Conservation (phyloP, 2,888 invertebrate genomes). For the Eupithecia insigniata region DNA sequence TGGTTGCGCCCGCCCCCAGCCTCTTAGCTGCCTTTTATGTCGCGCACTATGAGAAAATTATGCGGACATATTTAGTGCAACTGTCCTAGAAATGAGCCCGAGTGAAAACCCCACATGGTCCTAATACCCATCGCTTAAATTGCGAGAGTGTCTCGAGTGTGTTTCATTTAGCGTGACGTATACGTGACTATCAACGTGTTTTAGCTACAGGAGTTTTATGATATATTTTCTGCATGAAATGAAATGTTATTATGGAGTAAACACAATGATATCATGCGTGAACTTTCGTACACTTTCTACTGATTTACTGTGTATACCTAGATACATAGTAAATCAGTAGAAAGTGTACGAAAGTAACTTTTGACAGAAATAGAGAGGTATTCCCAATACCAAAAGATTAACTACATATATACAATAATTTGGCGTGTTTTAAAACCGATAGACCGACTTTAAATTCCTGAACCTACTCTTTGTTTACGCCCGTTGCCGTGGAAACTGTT, state of each 20-base stretch:
- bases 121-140: slow-evolving; percentile 19
- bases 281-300: background rate
- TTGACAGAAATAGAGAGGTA: background rate
- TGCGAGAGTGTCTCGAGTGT: background rate
- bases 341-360: background rate
- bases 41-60: slow-evolving; percentile 58
- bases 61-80: slow-evolving; percentile 54
- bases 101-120: slow-evolving; percentile 18
- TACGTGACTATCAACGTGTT: slow-evolving; percentile 10
- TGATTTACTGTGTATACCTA: too few species aligned
- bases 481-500: too few species aligned
- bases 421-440: too few species aligned
- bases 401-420: too few species aligned
- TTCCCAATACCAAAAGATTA: background rate
- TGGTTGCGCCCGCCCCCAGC: slow-evolving; percentile 55
- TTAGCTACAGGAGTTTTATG: slow-evolving; percentile 13
- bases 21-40: slow-evolving; percentile 59
- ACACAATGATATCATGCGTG: background rate
- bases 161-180: slow-evolving; percentile 6
- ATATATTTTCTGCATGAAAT: slow-evolving; percentile 43
- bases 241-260: slow-evolving; percentile 20
- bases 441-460: too few species aligned
- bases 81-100: slow-evolving; percentile 38
- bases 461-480: too few species aligned
- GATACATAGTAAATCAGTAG: background rate